phyloP scores from a whole-genome alignment of 2,797 vertebrate genomes.

The Peromyscus aztecus region DNA sequence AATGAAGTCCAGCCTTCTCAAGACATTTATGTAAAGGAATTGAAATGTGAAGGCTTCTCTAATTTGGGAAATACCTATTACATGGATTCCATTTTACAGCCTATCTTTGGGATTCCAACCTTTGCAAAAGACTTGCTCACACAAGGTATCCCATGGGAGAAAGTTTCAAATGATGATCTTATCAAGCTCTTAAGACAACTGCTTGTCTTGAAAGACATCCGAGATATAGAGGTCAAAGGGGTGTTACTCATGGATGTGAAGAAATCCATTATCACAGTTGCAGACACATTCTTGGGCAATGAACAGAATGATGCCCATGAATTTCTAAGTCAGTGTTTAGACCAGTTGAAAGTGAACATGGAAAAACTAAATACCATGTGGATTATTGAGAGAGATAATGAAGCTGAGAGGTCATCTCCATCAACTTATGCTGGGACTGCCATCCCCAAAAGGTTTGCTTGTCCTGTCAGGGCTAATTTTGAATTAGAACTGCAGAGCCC shows the following conservation, averaged over 20 bases:
- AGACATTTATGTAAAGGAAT: no score
- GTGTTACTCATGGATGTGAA: constrained; percentile 95
- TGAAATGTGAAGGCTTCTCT: constrained; percentile 88
- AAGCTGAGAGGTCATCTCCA: constrained; percentile 47
- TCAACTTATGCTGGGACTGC: constrained; percentile 65
- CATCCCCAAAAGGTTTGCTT: constrained; percentile 92
- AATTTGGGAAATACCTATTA: constrained; percentile 97
- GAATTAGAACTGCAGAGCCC: constrained; percentile 96
- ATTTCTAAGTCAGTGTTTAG: constrained; percentile 96
- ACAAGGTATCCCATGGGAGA: constrained; percentile 95
- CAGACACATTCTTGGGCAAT: constrained; percentile 95
- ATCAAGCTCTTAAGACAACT: constrained; percentile 95
- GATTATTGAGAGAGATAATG: constrained; percentile 86
- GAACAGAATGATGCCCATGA: constrained; percentile 97
- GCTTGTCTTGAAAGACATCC: constrained; percentile 95
- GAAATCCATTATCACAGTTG: constrained; percentile 94
- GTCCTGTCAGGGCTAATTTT: constrained; percentile 94
- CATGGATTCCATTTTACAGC: constrained; percentile 97
- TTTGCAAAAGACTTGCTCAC: constrained; percentile 95
- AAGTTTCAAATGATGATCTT: constrained; percentile 92
- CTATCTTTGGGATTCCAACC: constrained; percentile 95
- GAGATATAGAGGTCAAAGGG: constrained; percentile 93
- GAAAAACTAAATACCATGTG: constrained; percentile 94
- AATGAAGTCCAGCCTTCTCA: no score
- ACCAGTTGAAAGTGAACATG: constrained; percentile 96